phyloP scores from a whole-genome alignment of 2,113 vertebrate genomes.

The Rhynchopsitta pachyrhyncha region DNA sequence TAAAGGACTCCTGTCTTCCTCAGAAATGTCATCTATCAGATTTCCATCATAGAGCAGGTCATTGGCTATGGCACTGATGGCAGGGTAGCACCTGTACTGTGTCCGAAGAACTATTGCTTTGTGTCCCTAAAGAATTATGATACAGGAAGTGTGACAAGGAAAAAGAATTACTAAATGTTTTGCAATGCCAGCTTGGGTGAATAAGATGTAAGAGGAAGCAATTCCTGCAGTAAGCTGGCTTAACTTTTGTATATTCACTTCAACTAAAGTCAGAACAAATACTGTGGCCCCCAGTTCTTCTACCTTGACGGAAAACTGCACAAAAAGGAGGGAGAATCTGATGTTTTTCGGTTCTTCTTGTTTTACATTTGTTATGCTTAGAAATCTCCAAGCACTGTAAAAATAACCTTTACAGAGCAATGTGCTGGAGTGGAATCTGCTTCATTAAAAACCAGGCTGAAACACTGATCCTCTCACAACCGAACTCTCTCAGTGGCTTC shows the following conservation, averaged over 20 bases:
- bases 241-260: background rate
- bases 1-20: constrained; percentile 67
- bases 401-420: background rate
- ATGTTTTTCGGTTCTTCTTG: background rate
- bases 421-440: background rate
- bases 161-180: background rate
- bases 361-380: background rate
- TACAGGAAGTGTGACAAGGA: background rate
- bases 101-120: constrained; percentile 69
- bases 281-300: background rate
- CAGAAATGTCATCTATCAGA: constrained; percentile 72
- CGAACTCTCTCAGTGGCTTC: background rate
- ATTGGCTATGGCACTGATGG: constrained; percentile 75
- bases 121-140: constrained; percentile 68
- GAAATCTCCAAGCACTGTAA: too few species aligned
- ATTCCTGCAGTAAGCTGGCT: background rate
- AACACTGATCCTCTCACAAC: background rate
- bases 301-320: background rate
- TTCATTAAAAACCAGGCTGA: background rate
- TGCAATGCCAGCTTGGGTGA: background rate
- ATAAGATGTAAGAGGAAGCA: background rate
- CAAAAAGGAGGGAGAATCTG: background rate
- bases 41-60: constrained; percentile 77
- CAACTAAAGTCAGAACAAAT: background rate
- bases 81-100: constrained; percentile 82